phyloP scores from a whole-genome alignment of 2,113 vertebrate genomes.

The Bucco capensis region DNA sequence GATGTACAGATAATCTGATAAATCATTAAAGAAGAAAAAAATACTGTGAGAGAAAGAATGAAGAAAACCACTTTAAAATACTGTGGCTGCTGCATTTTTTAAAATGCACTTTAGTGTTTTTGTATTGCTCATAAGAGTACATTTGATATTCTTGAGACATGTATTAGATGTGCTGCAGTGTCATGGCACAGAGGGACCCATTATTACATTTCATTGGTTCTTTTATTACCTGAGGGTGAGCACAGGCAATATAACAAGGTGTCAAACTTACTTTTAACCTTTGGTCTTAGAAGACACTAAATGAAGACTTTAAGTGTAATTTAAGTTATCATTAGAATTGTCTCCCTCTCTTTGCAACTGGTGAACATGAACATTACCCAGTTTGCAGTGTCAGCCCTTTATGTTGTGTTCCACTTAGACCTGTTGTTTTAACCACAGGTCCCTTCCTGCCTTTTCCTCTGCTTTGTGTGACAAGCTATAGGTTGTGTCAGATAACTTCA shows the following conservation, averaged over 20 bases:
- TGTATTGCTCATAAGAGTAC: conserved; percentile 1
- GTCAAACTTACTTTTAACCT: conserved; percentile 74
- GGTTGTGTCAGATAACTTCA: conserved; percentile 44
- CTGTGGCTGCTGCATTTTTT: neutral
- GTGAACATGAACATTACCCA: neutral
- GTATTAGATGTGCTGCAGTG: conserved; percentile 41
- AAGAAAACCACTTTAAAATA: neutral
- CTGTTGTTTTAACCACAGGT: conserved; percentile 58
- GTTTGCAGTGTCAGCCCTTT: conserved; percentile 45
- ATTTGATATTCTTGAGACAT: conserved; percentile 42
- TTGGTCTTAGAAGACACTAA: conserved; percentile 53
- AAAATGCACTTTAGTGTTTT: conserved; percentile 36
- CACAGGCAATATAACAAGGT: conserved; percentile 61
- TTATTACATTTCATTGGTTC: conserved; percentile 68
- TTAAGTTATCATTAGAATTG: conserved; percentile 60
- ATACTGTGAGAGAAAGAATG: neutral
- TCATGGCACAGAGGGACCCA: conserved; percentile 36
- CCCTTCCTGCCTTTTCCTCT: neutral
- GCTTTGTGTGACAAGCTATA: conserved; percentile 40
- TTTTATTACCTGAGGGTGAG: conserved; percentile 68
- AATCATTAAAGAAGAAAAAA: neutral
- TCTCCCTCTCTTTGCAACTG: conserved; percentile 30
- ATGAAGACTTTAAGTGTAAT: conserved; percentile 66
- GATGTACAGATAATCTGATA: neutral
- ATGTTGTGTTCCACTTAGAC: neutral